Conservation (phyloP, 2,797 vertebrate species). For the Sparus aurata region DNA sequence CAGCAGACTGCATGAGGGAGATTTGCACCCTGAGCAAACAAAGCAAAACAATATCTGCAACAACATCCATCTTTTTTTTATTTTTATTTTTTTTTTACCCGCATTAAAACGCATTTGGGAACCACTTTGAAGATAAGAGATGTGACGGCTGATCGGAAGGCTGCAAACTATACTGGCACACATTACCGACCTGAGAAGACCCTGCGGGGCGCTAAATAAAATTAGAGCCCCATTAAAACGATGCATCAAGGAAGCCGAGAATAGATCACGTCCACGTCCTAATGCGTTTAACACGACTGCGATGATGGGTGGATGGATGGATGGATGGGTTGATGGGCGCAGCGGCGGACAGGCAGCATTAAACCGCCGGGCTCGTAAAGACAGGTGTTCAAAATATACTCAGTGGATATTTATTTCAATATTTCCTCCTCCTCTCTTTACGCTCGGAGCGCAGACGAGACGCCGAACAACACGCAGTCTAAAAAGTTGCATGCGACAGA, state of each 20-base stretch:
- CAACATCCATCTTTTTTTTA: not conserved
- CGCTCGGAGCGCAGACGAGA: not conserved
- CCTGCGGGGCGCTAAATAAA: slow-evolving; percentile 58
- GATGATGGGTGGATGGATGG: slow-evolving; percentile 17
- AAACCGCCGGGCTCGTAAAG: not conserved
- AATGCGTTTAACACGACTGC: slow-evolving; percentile 51
- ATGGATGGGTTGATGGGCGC: slow-evolving; percentile 18
- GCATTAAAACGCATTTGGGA: slow-evolving; percentile 20
- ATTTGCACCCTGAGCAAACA: slow-evolving; percentile 7
- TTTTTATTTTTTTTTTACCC: not conserved
- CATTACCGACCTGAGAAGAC: slow-evolving; percentile 63
- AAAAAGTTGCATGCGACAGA: slow-evolving; percentile 22
- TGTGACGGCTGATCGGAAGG: slow-evolving; percentile 65
- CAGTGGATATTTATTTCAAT: not conserved
- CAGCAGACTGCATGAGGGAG: not conserved
- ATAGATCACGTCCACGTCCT: slow-evolving; percentile 52
- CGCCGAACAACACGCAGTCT: not conserved
- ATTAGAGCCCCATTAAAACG: slow-evolving; percentile 69
- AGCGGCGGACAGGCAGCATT: slow-evolving; percentile 8
- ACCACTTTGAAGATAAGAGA: slow-evolving; percentile 52
- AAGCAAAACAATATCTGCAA: slow-evolving; percentile 1
- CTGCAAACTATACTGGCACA: slow-evolving; percentile 52
- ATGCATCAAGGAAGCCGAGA: slow-evolving; percentile 65
- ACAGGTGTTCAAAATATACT: not conserved
- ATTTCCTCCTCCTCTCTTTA: not conserved